Conservation (phyloP, 2,797 vertebrate species). For the Delichon dasypus region DNA sequence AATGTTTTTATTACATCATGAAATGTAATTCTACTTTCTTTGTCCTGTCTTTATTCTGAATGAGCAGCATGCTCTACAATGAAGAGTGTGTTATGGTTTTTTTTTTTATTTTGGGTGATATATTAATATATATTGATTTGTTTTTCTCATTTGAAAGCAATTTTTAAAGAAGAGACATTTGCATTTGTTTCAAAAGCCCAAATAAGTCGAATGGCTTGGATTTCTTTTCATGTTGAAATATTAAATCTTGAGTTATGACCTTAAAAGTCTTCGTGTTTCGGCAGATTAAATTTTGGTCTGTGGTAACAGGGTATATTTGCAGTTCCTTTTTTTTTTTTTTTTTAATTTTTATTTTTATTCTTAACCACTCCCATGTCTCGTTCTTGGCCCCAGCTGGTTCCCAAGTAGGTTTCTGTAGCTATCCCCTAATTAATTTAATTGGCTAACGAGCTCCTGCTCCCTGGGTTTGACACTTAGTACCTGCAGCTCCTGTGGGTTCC, state of each 20-base stretch:
- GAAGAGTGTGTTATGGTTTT: constrained; percentile 69
- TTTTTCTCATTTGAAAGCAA: constrained; percentile 76
- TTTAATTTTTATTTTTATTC: not conserved
- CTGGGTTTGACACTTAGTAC: not conserved
- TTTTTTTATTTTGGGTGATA: constrained; percentile 73
- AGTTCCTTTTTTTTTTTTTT: not conserved
- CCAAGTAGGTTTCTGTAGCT: not conserved
- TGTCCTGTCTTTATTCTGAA: constrained; percentile 53
- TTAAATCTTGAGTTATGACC: constrained; percentile 70
- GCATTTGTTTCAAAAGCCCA: constrained; percentile 57
- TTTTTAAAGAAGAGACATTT: constrained; percentile 46
- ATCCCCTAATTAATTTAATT: not conserved
- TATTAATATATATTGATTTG: constrained; percentile 79
- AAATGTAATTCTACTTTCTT: constrained; percentile 76
- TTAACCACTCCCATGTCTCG: not conserved
- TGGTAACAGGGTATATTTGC: constrained; percentile 24
- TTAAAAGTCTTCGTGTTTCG: constrained; percentile 19
- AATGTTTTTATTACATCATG: constrained; percentile 79
- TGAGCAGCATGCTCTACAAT: constrained; percentile 73
- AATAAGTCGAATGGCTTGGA: constrained; percentile 32
- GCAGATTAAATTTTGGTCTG: constrained; percentile 36
- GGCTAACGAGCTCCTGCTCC: not conserved
- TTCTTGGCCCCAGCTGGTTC: not conserved
- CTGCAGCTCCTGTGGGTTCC: not conserved
- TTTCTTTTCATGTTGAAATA: constrained; percentile 63